These are phyloP conservation scores for Muscicapa adusta DNA, from an alignment of 2,113 vertebrate species.

Conservation along the genomic window DNA sequence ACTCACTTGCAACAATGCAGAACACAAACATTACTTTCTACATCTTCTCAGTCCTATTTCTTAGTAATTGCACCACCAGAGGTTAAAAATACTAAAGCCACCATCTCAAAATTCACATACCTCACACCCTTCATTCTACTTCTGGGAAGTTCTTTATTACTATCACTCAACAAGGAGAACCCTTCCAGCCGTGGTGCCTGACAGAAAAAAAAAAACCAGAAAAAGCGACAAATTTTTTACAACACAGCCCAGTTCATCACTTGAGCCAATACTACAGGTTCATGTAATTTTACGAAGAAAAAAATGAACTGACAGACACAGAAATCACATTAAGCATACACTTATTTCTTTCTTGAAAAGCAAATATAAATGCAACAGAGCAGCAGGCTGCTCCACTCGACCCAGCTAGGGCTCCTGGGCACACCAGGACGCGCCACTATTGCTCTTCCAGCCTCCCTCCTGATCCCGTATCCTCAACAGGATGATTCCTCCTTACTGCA, in stretches of 20 bases:
- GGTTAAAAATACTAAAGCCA: background rate
- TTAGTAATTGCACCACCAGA: background rate
- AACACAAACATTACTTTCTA: background rate
- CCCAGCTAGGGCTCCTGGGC: rapidly evolving
- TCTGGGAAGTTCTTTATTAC: background rate
- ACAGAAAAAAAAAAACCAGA: background rate
- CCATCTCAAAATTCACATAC: background rate
- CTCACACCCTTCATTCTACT: background rate
- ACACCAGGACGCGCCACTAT: too few species aligned
- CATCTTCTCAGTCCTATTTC: background rate
- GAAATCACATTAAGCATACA: rapidly evolving
- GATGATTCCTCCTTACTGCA: rapidly evolving
- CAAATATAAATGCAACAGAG: rapidly evolving
- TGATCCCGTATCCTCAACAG: rapidly evolving
- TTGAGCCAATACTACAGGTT: background rate
- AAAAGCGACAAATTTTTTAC: background rate
- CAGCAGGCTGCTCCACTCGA: rapidly evolving
- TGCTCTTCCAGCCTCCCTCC: background rate
- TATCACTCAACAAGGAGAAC: background rate
- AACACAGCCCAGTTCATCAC: background rate
- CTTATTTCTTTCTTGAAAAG: rapidly evolving
- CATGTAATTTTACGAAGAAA: rapidly evolving
- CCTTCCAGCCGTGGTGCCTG: background rate
- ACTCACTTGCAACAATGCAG: rapidly evolving
- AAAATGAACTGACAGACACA: rapidly evolving